A percentile compares a stretch with the other conserved stretches of the same genome.
Conservation (phyloP, 2,888 invertebrate genomes). For the Pandemis corylana region DNA sequence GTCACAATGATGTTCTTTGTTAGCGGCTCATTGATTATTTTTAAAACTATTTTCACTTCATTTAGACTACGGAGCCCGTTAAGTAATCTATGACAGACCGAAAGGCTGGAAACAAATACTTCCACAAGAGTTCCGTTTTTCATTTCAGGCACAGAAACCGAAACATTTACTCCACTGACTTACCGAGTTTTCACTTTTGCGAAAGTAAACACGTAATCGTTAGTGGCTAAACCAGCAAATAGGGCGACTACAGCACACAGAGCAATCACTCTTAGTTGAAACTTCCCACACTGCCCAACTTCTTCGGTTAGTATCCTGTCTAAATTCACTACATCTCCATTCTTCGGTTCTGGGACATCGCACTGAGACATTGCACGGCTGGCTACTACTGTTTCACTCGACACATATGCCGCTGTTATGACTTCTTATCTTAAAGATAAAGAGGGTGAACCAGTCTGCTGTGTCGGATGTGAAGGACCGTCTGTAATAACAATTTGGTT, state of each 20-base stretch:
- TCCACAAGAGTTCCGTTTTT: too few relatives aligned
- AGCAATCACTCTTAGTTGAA: background rate
- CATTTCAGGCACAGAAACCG: too few relatives aligned
- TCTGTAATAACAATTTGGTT: too few relatives aligned
- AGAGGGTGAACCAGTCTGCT: too few relatives aligned
- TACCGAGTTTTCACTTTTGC: conserved; percentile 2
- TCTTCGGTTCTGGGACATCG: background rate
- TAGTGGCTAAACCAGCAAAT: background rate
- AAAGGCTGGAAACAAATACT: too few relatives aligned
- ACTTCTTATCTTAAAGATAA: background rate
- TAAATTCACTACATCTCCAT: background rate
- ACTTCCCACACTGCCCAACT: background rate
- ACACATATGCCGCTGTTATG: background rate
- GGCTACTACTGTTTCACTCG: background rate
- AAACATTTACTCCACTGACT: background rate
- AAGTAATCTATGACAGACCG: too few relatives aligned
- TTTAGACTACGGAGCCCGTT: too few relatives aligned
- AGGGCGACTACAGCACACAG: background rate
- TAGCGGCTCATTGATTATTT: too few relatives aligned
- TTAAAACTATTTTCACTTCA: too few relatives aligned
- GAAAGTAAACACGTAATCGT: background rate
- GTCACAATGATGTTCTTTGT: too few relatives aligned
- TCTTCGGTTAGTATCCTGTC: background rate
- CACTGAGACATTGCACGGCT: background rate
- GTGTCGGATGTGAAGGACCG: too few relatives aligned